Base-by-base conservation (phyloP, 2,888 invertebrate species). In the Flexamia atlantica region DNA sequence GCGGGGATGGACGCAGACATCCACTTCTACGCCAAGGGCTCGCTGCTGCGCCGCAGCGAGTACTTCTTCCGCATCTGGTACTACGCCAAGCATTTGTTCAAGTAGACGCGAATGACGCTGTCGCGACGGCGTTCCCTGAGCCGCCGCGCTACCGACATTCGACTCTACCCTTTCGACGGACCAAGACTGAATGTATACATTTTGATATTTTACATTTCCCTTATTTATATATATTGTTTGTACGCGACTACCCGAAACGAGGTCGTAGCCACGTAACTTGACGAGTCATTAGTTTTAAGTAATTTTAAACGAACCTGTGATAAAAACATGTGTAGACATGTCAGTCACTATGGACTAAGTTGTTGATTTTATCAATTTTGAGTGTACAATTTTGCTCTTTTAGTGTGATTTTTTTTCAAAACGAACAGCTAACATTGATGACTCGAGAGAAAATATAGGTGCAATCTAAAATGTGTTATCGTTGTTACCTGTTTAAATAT, bases 31-130 rank as follows among this genome's bases (percentile, higher is more conserved):
- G 96, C 97, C n/a, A 94, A 96, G 87, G 95, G 96, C 86, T 95
- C 95, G 84, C 92, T 98, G 81, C 92, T 97, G 81, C 93, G 96
- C 87, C 94, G 95, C 88, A 97, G 97, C 90, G 98, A 98, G 91
- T 98, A 98, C 92, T 98, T 98, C 95, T 98, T 98, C 95, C 94
- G 96, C 88, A 95, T 98, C 91, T 97, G 96, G 96, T 95, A 95
- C 90, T 95, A 96, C 89, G 96, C 96, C 87, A 95, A 95, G 88
- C 95, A 96, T 90, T 92, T 96, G 85, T 96, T 96, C 91, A 95
- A 96, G 91, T 96, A 93, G 93, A 81, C 60, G 30, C 30, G 36
- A 74, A 20, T 40, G 36, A 28, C 53, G 74, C 64, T 64, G 14
- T 32, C 74, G 57, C 3, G 36, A 53, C 36, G 42, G 57, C 82